Conservation (phyloP, 37 sponge, comb jelly and placozoan genomes). For the Bolinopsis microptera region DNA sequence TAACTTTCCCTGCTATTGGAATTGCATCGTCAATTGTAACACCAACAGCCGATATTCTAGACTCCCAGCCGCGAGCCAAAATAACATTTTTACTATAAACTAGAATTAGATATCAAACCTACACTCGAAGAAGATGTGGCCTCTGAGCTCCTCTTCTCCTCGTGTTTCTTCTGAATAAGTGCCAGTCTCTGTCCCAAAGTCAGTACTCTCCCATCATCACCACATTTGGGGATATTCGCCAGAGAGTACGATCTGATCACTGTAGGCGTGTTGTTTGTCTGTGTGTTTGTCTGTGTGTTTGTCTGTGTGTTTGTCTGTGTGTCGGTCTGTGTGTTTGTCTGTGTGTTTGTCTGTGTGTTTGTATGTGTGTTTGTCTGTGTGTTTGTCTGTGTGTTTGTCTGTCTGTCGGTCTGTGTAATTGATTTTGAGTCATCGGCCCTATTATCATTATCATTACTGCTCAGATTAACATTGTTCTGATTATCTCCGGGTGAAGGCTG, state of each 20-base stretch:
- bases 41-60: too few species aligned
- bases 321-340: neutral
- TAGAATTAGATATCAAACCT: too few species aligned
- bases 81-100: too few species aligned
- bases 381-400: neutral
- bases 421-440: too few species aligned
- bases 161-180: neutral
- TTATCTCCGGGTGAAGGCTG: too few species aligned
- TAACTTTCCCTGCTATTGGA: too few species aligned
- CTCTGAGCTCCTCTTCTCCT: neutral
- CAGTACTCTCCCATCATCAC: neutral
- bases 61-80: too few species aligned
- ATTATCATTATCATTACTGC: too few species aligned
- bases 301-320: constrained; percentile 25
- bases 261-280: neutral
- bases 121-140: neutral
- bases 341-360: constrained; percentile 48
- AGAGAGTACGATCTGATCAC: neutral
- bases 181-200: constrained; percentile 8
- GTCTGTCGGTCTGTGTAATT: too few species aligned
- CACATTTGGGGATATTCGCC: neutral
- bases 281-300: constrained; percentile 51
- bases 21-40: too few species aligned
- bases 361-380: neutral
- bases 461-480: too few species aligned